A percentile compares a stretch with the other conserved stretches of the same genome.
Conservation (phyloP, 2,113 vertebrate species). For the Talpa occidentalis region DNA sequence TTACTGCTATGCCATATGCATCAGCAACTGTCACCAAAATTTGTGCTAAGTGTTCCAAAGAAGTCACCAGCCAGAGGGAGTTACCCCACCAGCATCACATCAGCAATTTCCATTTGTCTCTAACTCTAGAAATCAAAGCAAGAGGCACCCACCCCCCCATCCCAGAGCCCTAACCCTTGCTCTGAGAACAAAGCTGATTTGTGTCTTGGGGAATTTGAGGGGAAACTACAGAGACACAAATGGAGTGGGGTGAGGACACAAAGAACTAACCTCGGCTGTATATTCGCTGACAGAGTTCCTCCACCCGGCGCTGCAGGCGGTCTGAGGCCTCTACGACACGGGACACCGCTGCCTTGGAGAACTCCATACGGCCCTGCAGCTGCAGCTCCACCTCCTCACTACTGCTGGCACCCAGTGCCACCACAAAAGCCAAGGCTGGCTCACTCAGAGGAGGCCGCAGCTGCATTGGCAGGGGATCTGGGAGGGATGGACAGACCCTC, state of each 20-base stretch:
- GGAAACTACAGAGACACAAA: background rate
- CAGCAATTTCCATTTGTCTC: background rate
- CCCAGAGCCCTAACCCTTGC: background rate
- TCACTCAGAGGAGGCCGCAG: conserved; percentile 85
- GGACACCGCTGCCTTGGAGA: conserved; percentile 92
- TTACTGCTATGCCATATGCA: background rate
- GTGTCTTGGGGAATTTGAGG: background rate
- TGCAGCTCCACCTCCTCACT: conserved; percentile 92
- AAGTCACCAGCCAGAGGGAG: background rate
- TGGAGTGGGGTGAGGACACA: rapidly evolving
- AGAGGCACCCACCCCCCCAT: no score
- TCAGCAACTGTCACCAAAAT: background rate
- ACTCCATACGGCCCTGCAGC: conserved; percentile 93
- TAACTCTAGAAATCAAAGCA: conserved; percentile 7
- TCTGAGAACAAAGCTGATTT: background rate
- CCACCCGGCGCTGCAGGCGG: conserved; percentile 89
- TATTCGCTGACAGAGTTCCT: conserved; percentile 89
- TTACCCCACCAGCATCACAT: no score
- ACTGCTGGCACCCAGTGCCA: conserved; percentile 91
- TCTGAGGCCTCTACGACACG: conserved; percentile 92
- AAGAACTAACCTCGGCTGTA: conserved; percentile 87
- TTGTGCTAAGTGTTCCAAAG: background rate
- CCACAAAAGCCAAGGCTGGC: conserved; percentile 90
- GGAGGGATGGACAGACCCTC: background rate
- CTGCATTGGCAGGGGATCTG: conserved; percentile 62